Evolutionary conservation across 2,888 invertebrate species (phyloP).

Genomic region (Ditylenchus weischeri): DNA sequence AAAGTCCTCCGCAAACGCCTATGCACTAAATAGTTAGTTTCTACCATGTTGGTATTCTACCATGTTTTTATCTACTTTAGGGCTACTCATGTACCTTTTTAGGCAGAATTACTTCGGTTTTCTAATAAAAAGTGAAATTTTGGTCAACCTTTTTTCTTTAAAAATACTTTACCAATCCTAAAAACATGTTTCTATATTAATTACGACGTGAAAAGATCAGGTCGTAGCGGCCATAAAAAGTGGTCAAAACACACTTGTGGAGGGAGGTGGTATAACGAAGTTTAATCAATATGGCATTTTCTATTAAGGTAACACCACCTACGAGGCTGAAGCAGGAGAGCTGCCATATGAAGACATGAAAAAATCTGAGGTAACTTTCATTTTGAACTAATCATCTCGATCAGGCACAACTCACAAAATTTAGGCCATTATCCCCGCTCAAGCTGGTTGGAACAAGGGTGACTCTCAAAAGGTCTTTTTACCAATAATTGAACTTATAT

Average conservation of each 20-base stretch:
- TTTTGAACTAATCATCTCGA: no score
- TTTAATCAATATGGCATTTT: neutral
- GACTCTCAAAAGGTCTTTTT: constrained; percentile 55
- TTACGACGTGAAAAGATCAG: constrained; percentile 41
- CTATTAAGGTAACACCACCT: constrained; percentile 52
- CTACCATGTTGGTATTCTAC: no score
- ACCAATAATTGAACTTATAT: neutral
- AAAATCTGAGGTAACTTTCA: constrained; percentile 43
- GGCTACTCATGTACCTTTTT: no score
- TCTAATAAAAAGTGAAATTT: neutral
- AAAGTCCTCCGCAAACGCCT: no score
- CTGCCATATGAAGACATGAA: constrained; percentile 58
- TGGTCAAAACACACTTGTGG: no score
- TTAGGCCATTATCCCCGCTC: constrained; percentile 55
- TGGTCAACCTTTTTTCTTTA: neutral
- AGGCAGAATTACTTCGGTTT: no score
- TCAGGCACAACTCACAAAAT: no score
- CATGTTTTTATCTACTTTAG: no score
- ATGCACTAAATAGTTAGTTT: no score
- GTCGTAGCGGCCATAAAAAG: no score
- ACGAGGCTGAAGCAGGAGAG: constrained; percentile 57
- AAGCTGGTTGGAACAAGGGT: constrained; percentile 59
- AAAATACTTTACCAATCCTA: no score
- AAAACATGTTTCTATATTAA: constrained; percentile 23
- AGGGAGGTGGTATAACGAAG: no score